Conservation (phyloP, 2,888 invertebrate species). For the Oscheius myriophilus region DNA sequence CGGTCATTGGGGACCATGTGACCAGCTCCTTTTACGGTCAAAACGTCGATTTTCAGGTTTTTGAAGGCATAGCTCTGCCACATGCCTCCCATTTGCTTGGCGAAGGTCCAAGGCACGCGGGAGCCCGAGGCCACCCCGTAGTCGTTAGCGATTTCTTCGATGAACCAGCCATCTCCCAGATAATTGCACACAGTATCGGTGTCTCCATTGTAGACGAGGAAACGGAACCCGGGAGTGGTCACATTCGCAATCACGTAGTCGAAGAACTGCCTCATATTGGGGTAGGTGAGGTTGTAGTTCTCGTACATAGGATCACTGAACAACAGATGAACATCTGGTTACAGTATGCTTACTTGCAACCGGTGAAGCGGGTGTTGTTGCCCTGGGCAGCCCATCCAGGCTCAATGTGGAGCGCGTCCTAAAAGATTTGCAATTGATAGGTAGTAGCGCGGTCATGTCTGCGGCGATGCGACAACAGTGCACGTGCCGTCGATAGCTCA, state of each 20-base stretch:
- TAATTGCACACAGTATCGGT: conserved; percentile 43
- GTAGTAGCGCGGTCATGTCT: no score
- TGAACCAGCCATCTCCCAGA: conserved; percentile 30
- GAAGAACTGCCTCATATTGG: conserved; percentile 47
- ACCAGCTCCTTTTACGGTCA: conserved; percentile 46
- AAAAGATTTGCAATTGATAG: no score
- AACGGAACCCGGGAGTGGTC: conserved; percentile 36
- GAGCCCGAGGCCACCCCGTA: no score
- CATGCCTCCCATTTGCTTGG: conserved; percentile 58
- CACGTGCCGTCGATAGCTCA: conserved; percentile 37
- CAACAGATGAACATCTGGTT: no score
- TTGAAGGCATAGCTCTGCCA: conserved; percentile 25
- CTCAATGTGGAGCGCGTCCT: conserved; percentile 15
- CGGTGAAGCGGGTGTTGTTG: no score
- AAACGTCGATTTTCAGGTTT: conserved; percentile 25
- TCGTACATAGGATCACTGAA: conserved; percentile 43
- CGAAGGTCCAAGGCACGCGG: conserved; percentile 45
- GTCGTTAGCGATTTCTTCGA: conserved; percentile 13
- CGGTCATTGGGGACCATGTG: conserved; percentile 51
- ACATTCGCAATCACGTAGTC: conserved; percentile 35
- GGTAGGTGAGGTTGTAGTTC: conserved; percentile 41
- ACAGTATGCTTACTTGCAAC: no score
- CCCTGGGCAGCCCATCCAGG: background rate
- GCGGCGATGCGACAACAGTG: no score
- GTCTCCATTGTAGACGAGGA: conserved; percentile 51